These are phyloP conservation scores for Keiferia lycopersicella DNA, from an alignment of 2,888 invertebrate species.

Conservation along the genomic window DNA sequence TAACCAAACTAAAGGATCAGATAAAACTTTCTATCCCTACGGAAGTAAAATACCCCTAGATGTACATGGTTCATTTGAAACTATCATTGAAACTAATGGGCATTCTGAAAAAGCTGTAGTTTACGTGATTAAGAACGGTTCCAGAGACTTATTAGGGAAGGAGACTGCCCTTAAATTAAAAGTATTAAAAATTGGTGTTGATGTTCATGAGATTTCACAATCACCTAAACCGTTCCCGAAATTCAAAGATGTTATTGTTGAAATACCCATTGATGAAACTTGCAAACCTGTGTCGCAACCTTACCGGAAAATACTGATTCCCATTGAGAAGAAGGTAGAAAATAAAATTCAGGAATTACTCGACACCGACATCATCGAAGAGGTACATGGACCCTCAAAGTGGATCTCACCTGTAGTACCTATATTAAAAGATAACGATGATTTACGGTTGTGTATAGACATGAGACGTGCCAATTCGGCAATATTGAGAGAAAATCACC, in stretches of 20 bases:
- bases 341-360: too few species aligned
- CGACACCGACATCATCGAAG: too few species aligned
- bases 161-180: conserved; percentile 15
- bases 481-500: too few species aligned
- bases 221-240: background rate
- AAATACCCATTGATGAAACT: conserved; percentile 7
- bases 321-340: conserved; percentile 27
- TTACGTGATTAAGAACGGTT: background rate
- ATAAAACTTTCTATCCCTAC: conserved; percentile 3
- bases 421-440: too few species aligned
- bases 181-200: conserved; percentile 19
- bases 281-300: conserved; percentile 6
- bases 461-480: too few species aligned
- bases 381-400: too few species aligned
- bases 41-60: background rate
- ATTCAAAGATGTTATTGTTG: conserved; percentile 2
- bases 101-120: background rate
- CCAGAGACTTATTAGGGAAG: conserved; percentile 9
- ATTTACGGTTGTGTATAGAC: too few species aligned
- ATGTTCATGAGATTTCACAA: conserved; percentile 7
- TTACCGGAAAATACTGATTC: conserved; percentile 8
- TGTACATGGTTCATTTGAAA: background rate
- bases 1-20: background rate
- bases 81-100: background rate
- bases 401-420: too few species aligned